Evolutionary conservation across 2,113 vertebrate genomes (phyloP), one percentile per base, ranked within the genome.

Genomic region (Engystomops pustulosus): DNA sequence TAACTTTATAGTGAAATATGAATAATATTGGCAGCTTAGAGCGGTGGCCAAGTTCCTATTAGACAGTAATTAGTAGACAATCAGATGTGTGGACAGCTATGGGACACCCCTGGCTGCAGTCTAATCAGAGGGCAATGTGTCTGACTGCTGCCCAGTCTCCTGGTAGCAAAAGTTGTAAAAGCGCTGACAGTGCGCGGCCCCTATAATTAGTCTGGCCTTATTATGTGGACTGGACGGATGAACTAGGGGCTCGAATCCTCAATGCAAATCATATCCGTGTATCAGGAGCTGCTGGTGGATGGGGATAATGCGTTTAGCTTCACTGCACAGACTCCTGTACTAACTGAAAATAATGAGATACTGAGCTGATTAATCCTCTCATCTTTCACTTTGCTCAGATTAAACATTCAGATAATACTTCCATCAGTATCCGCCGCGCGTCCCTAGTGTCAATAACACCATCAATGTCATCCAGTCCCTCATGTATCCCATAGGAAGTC

Each of bases 311-410:
- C 20, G 79, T 81, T 81, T n/a, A 81, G 79, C 79, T 69, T 53
- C 62, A 25, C 10, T 53, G 79, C 25, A 65, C 79, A 69, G 38
- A 68, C 79, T 53, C 44, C 62, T 70, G 58, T 80, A 44, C n/a
- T 67, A 45, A 45, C 55, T 14, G 74, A 65, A 67, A 80, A 65
- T 80, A 80, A 80, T 80, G 79, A 69, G 79, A 68, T 81, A 81
- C 45, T 49, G 65, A 69, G 65, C 44, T 53, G 79, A 69, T 81
- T 81, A 81, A 81, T 81, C 78, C 65, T 47, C 18, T 53, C 45
- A 4, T 70, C 79, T 51, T 34, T 81, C 62, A 67, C 78, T 44
- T 45, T 32, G 77, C 53, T 68, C 38, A 47, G 44, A 81, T 67
- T 69, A 45, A 81, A 70, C 79, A 81, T 81, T 81, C 62, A 15